A percentile compares a stretch with the other conserved stretches of the same genome.
Evolutionary conservation across 2,888 invertebrate genomes (phyloP).

Genomic region (Hypselothyrea guttata): DNA sequence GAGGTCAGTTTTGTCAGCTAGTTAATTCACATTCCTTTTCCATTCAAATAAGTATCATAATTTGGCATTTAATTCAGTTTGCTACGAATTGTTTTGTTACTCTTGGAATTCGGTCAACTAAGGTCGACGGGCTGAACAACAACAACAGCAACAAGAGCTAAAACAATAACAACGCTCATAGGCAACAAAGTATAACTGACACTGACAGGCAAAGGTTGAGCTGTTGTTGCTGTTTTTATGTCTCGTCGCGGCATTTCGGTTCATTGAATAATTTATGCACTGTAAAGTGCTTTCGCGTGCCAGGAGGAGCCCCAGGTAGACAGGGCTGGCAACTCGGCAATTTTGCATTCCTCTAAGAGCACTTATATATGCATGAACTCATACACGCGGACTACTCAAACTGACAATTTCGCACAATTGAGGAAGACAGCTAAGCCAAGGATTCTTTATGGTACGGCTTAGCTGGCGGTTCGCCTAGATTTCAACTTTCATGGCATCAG

Average conservation of each 20-base stretch:
- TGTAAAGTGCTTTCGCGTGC: constrained; percentile 61
- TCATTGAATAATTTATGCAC: constrained; percentile 71
- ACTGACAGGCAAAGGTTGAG: constrained; percentile 57
- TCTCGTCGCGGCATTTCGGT: constrained; percentile 58
- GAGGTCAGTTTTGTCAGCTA: constrained; percentile 26
- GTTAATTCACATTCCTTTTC: constrained; percentile 6
- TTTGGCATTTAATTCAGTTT: constrained; percentile 6
- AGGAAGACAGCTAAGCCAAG: constrained; percentile 7
- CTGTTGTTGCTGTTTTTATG: constrained; percentile 22
- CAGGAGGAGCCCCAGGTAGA: constrained; percentile 13
- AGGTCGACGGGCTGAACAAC: constrained; percentile 16
- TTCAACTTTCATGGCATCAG: too few relatives aligned
- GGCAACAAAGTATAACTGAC: constrained; percentile 62
- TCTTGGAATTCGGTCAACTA: constrained; percentile 51
- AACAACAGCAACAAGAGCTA: constrained; percentile 18
- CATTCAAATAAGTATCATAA: neutral
- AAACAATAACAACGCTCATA: constrained; percentile 29
- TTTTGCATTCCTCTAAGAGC: constrained; percentile 25
- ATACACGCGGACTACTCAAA: constrained; percentile 1
- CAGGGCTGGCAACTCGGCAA: constrained; percentile 12
- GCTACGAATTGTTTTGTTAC: constrained; percentile 16
- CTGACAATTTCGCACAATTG: constrained; percentile 18
- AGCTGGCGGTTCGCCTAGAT: neutral
- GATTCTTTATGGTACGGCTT: constrained; percentile 1
- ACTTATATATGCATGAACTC: constrained; percentile 20